Conservation (phyloP, 2,888 invertebrate species). For the Tupiocoris notatus region DNA sequence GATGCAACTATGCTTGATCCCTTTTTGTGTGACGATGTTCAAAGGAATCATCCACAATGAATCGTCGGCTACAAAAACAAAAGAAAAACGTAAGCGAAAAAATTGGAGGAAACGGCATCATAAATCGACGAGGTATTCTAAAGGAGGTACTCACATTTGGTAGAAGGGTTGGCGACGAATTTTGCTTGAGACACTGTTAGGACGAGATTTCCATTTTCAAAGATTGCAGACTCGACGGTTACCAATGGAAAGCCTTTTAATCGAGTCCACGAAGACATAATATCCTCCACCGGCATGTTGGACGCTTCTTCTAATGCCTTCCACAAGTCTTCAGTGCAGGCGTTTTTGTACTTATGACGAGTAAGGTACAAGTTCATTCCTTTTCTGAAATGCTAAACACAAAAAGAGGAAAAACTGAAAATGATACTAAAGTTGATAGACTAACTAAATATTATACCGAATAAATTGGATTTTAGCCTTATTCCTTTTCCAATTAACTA, state of each 20-base stretch:
- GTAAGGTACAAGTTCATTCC: constrained; percentile 90
- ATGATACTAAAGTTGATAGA: no score
- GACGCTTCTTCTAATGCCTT: constrained; percentile 67
- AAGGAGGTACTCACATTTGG: background rate
- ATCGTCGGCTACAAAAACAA: background rate
- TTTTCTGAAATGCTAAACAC: constrained; percentile 80
- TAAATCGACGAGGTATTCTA: background rate
- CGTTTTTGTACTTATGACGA: constrained; percentile 83
- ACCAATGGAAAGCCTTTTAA: constrained; percentile 92
- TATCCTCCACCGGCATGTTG: constrained; percentile 76
- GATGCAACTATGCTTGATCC: background rate
- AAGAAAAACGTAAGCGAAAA: background rate
- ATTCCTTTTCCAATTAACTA: no score
- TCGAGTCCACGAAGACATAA: constrained; percentile 97
- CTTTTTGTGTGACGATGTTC: background rate
- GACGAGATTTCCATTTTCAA: constrained; percentile 64
- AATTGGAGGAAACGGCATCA: background rate
- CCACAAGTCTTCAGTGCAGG: constrained; percentile 93
- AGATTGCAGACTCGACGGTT: constrained; percentile 58
- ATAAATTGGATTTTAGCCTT: no score
- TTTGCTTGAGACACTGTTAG: constrained; percentile 76
- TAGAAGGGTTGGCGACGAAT: constrained; percentile 78
- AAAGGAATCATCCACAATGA: background rate
- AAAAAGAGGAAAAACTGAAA: no score
- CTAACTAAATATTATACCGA: background rate